Conservation (phyloP, 2,113 vertebrate genomes). For the Laticauda colubrina region DNA sequence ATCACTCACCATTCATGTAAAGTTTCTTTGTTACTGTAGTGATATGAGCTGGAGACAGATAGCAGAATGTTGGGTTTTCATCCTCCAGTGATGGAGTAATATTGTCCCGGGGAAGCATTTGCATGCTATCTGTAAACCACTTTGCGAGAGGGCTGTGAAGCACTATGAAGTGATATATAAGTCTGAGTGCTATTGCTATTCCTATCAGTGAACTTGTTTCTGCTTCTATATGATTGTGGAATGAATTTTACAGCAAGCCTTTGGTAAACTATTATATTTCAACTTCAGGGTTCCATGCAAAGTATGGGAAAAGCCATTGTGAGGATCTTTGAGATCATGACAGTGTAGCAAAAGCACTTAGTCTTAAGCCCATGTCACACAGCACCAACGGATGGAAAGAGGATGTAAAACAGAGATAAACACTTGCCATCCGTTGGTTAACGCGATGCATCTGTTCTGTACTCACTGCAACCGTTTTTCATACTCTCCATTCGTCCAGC, state of each 20-base stretch:
- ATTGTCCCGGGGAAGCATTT: neutral
- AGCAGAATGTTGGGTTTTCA: neutral
- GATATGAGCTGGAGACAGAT: neutral
- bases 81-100: neutral
- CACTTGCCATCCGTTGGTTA: too few relatives aligned
- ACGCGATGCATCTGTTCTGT: too few relatives aligned
- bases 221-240: neutral
- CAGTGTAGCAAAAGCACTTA: too few relatives aligned
- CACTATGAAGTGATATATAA: too few relatives aligned
- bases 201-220: neutral
- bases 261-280: neutral
- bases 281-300: neutral
- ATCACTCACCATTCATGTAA: neutral
- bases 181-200: neutral
- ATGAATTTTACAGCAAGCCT: neutral
- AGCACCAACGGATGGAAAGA: too few relatives aligned
- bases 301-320: neutral
- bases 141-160: too few relatives aligned
- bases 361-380: too few relatives aligned
- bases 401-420: too few relatives aligned
- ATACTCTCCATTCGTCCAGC: too few relatives aligned
- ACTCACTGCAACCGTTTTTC: too few relatives aligned
- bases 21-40: neutral
- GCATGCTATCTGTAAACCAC: neutral
- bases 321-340: neutral